A percentile compares a stretch with the other conserved stretches of the same genome.
Conservation (phyloP, 2,888 invertebrate genomes). For the Tricholauxania praeusta region DNA sequence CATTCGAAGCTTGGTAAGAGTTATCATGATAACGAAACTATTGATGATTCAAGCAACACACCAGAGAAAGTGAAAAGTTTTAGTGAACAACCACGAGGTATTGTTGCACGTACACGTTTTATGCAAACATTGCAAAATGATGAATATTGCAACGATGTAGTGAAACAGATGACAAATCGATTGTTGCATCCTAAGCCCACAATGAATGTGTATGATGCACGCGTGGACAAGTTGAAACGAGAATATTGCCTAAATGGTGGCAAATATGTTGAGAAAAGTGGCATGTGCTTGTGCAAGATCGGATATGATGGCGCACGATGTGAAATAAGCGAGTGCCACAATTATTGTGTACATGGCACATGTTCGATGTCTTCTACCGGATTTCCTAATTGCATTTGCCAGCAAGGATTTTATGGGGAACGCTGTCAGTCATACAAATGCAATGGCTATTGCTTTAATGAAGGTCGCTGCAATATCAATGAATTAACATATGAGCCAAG, state of each 20-base stretch:
- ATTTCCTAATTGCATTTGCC: slow-evolving; percentile 70
- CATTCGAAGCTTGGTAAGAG: slow-evolving; percentile 65
- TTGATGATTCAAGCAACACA: slow-evolving; percentile 28
- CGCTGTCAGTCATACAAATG: slow-evolving; percentile 71
- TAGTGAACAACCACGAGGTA: slow-evolving; percentile 66
- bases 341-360: slow-evolving; percentile 78
- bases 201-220: slow-evolving; percentile 35
- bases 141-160: slow-evolving; percentile 66
- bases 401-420: slow-evolving; percentile 68
- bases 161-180: slow-evolving; percentile 59
- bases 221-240: slow-evolving; percentile 48
- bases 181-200: slow-evolving; percentile 42
- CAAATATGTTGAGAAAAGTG: slow-evolving; percentile 52
- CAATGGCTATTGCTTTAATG: slow-evolving; percentile 76
- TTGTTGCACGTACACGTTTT: slow-evolving; percentile 68
- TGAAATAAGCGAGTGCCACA: slow-evolving; percentile 78
- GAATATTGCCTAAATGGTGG: slow-evolving; percentile 71
- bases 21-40: slow-evolving; percentile 22
- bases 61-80: slow-evolving; percentile 50
- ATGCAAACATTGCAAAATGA: slow-evolving; percentile 65
- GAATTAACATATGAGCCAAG: slow-evolving; percentile 64
- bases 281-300: slow-evolving; percentile 73
- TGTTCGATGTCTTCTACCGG: slow-evolving; percentile 69
- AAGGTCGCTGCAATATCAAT: slow-evolving; percentile 72
- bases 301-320: slow-evolving; percentile 78